Evolutionary conservation across 2,113 vertebrate species (phyloP).

Genomic region (Anarhynchus alexandrinus): DNA sequence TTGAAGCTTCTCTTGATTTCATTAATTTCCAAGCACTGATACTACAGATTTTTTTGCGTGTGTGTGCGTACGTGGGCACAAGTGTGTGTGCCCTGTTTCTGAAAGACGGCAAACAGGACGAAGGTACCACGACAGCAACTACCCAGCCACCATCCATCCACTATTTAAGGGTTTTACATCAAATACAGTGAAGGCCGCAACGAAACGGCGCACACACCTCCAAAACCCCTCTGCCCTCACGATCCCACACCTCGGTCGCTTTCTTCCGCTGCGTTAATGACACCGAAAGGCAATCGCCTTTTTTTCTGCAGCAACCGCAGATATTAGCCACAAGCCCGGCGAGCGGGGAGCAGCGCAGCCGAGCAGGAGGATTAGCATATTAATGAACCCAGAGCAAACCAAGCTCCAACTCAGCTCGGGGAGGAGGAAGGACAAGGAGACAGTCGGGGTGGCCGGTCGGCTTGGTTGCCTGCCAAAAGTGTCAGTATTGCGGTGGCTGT

Average conservation of each 20-base stretch:
- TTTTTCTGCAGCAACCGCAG: background rate
- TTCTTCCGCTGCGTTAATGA: background rate
- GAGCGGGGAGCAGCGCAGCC: background rate
- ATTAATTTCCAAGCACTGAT: background rate
- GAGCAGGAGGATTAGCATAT: background rate
- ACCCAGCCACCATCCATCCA: background rate
- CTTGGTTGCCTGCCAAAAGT: background rate
- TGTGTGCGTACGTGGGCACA: fast-evolving
- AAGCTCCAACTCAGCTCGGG: background rate
- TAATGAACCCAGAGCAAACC: background rate
- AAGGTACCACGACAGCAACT: background rate
- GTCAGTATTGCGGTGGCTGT: background rate
- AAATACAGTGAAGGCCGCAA: background rate
- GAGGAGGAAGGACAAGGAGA: background rate
- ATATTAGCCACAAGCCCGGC: background rate
- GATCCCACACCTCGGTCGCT: background rate
- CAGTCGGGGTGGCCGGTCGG: background rate
- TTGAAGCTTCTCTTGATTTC: background rate
- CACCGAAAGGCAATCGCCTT: background rate
- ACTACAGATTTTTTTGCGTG: fast-evolving
- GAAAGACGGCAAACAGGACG: fast-evolving
- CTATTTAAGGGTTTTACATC: background rate
- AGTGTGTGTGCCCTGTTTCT: background rate
- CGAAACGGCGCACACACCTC: background rate
- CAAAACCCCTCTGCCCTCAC: background rate